Evolutionary conservation across 2,888 invertebrate genomes (phyloP), one percentile per base, ranked within the genome.

Genomic region (Lycia hirtaria): DNA sequence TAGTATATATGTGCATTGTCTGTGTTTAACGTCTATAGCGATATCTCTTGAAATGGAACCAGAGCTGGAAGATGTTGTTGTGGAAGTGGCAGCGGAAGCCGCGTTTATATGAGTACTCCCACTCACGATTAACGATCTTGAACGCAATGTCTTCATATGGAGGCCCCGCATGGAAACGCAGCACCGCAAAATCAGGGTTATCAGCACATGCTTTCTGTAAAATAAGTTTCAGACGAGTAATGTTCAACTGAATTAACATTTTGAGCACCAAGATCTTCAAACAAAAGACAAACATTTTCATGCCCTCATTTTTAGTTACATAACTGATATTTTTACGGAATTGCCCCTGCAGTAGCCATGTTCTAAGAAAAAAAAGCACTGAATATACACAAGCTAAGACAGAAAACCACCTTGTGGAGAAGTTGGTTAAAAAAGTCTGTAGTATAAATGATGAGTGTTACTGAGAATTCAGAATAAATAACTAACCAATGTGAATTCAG

Each of bases 131-230:
- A 0, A 99, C 99, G 62, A 99, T 98, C 92, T 99, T 99, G 88
- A 99, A 99, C 0, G 98, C 99, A 69, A 99, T 99, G 83, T 99
- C 99, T 92, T 99, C 99, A 86, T 99, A 99, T 0, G 99, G 99
- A 12, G 99, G 99, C 0, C 99, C 99, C n/a, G 99, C 98, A 78
- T 96, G 96, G 88, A 99, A 99, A 32, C 97, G 94, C 10, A 99
- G 93, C 69, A 98, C 96, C 0, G 98, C 98, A 91, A 99, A 99
- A 80, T 99, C 99, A 30, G 94, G 94, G 82, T 99, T 98, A 70
- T 99, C 98, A 0, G 95, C 93, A 78, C 98, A 97, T 0, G 97
- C 96, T 37, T 97, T 98, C 95, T 97, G 93, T 10, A 93, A 92
- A 12, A 40, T 7, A 1, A 22, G 1, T 12, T 22, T 9, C 3